Base-by-base conservation (phyloP, 2,797 vertebrate species). In the Acanthopagrus latus region DNA sequence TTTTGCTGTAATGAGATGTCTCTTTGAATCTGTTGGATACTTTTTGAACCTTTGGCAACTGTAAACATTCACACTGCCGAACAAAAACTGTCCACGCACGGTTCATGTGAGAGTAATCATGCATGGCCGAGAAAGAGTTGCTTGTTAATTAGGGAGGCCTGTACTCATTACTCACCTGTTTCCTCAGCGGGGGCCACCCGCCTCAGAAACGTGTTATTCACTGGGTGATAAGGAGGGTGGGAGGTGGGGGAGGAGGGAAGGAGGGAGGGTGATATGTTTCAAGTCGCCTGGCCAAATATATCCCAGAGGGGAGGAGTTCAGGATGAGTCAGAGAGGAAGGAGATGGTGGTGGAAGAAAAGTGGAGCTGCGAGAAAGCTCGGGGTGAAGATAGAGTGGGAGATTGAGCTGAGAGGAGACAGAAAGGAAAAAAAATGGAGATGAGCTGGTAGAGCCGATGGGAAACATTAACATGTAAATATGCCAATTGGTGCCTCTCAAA, bases 141-240 rank as follows among this genome's bases (percentile, higher is more conserved):
- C 89, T 91, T 94, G 91, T 92, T 90, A 94, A 94, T 96, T 95
- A 94, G 87, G 82, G 78, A 79, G 50, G 76, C 87, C 76, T 67
- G 79, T 68, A 18, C 88, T 94, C 86, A 91, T 95, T 94, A 86
- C 88, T 93, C 92, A 75, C 50, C 84, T 77, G 83, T 90, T 93
- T 90, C 76, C 81, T 92, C 90, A 86, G 86, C 91, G 82, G 87
- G 88, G 68, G 81, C 78, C 67, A 47, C 12, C 29, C 55, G 29
- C 52, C 50, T 70, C 70, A 58, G 52, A 68, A 64, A 86, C 8
- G 46, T 81, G 78, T 55, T 74, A 62, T 80, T 81, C 29, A 27
- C 57, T 64, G 2, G 41, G 20, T 8, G 46, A 74, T 64, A 65
- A 71, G 80, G 58, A 68, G 18, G 55, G 68, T 64, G 74, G 76